phyloP scores from a whole-genome alignment of 2,888 invertebrate species.

The Eucera pruinosa region DNA sequence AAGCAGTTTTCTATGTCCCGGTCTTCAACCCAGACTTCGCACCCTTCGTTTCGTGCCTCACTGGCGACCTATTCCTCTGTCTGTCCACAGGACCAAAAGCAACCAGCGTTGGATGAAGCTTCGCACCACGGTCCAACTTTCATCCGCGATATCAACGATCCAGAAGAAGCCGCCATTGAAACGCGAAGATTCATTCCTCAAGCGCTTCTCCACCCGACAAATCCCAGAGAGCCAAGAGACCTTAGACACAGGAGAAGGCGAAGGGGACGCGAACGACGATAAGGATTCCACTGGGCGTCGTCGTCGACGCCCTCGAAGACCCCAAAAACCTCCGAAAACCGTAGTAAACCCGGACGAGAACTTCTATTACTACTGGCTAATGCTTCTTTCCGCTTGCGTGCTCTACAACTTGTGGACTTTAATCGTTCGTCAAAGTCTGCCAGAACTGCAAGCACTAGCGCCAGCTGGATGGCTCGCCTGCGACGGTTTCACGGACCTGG shows the following conservation, averaged over 20 bases:
- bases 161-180: slow-evolving; percentile 96
- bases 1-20: no score
- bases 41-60: slow-evolving; percentile 18
- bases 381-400: slow-evolving; percentile 94
- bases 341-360: slow-evolving; percentile 98
- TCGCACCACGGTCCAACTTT: slow-evolving; percentile 96
- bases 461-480: slow-evolving; percentile 92
- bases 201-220: slow-evolving; percentile 96
- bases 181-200: slow-evolving; percentile 96
- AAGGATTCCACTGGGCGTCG: slow-evolving; percentile 86
- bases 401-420: slow-evolving; percentile 98
- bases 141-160: slow-evolving; percentile 91
- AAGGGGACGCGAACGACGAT: slow-evolving; percentile 86
- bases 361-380: slow-evolving; percentile 98
- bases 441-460: slow-evolving; percentile 92
- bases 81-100: slow-evolving; percentile 91
- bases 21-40: not conserved
- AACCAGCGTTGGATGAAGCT: slow-evolving; percentile 99
- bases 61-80: slow-evolving; percentile 57
- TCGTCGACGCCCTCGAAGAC: slow-evolving; percentile 87
- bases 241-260: slow-evolving; percentile 90
- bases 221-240: slow-evolving; percentile 94
- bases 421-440: slow-evolving; percentile 97
- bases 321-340: slow-evolving; percentile 90
- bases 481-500: slow-evolving; percentile 94